These are phyloP conservation scores for Cossypha dichroa DNA, from an alignment of 2,797 vertebrate species.

Conservation along the genomic window DNA sequence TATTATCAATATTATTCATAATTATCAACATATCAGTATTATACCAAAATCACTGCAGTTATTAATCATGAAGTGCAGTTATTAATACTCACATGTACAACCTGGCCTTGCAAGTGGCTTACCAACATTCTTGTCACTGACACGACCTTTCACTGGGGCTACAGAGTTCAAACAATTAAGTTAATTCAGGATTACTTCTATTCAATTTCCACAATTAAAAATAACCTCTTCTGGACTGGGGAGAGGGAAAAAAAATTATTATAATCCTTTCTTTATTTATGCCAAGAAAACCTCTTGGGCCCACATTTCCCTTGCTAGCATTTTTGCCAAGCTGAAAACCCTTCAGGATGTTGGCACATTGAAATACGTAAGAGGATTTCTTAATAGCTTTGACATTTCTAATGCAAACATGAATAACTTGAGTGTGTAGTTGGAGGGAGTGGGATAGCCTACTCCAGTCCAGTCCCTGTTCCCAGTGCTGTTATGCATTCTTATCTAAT, in stretches of 20 bases:
- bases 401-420: background rate
- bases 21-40: background rate
- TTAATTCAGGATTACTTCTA: background rate
- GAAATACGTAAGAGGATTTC: background rate
- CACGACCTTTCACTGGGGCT: background rate
- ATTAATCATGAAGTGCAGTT: background rate
- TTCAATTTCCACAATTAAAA: background rate
- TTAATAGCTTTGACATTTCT: constrained; percentile 12
- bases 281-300: background rate
- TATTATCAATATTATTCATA: background rate
- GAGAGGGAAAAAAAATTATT: rapidly evolving
- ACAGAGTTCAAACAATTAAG: background rate
- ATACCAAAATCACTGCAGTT: background rate
- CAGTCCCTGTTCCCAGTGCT: background rate
- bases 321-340: background rate
- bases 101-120: background rate
- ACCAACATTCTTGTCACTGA: background rate
- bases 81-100: background rate
- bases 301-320: background rate
- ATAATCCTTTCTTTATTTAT: background rate
- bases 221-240: background rate
- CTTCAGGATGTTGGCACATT: background rate
- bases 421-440: background rate
- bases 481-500: background rate
- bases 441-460: background rate